Evolutionary conservation across 2,797 vertebrate genomes (phyloP), one percentile per base, ranked within the genome.

Genomic region (Ctenosaura bakeri): DNA sequence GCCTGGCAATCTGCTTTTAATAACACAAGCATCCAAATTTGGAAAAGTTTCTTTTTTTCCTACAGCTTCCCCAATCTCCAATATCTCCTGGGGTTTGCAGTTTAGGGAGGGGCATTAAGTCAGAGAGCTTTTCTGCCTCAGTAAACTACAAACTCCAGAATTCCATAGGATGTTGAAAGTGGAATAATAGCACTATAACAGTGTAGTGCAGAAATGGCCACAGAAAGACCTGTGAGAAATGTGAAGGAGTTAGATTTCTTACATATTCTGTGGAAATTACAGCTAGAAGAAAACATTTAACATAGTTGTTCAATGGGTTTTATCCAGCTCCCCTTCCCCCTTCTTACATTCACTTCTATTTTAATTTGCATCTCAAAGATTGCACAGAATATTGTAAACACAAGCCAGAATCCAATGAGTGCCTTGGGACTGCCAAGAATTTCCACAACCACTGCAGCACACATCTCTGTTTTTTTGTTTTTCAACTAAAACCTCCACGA

Each of bases 201-300:
- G 20, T 62, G 20, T 5, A 56, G 42, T 42, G 42, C 42, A 42
- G 42, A 42, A 42, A 42, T 42, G 42, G 42, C 42, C 32, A 74
- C 2, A 35, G 64, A 69, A 42, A 46, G 73, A 56, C 22, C 35
- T 10, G 18, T 56, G 73, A 86, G n/a, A 86, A 76, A 29, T 59
- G 13, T 24, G 52, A 35, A n/a, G 12, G 26, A 22, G 26, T 26
- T 38, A 20, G 59, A 32, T 18, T 46, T 18, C 35, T 73, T 85
- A 32, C n/a, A 22, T 74, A 54, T 85, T 54, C 42, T 71, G 35
- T 73, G 50, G n/a, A 74, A 73, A 73, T 71, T 52, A 54, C 10
- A n/a, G 74, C 77, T 24, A 86, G n/a, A n/a, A 35, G n/a, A 74
- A 73, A 24, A 24, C n/a, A 56, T 74, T 38, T 86, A 82, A 82